Evolutionary conservation across 2,888 invertebrate genomes (phyloP).

Genomic region (Acleris laterana): DNA sequence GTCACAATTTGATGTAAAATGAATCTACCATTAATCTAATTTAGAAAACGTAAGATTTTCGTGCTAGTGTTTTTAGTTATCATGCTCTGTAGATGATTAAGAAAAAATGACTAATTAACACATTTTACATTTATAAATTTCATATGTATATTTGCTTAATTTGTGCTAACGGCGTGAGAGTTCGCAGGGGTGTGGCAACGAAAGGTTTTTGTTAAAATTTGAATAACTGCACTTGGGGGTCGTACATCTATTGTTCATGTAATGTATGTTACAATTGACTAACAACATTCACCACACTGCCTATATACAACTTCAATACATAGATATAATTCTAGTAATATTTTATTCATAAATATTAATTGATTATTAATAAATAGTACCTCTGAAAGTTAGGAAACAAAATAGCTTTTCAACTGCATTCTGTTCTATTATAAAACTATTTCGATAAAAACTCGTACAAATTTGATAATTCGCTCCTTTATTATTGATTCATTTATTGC

Average conservation of each 20-base stretch:
- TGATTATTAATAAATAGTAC: conserved; percentile 84
- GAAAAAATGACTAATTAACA: conserved; percentile 50
- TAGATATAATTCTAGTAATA: conserved; percentile 86
- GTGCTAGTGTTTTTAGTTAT: conserved; percentile 73
- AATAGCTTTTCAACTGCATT: conserved; percentile 78
- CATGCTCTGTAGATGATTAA: conserved; percentile 68
- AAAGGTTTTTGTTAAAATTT: conserved; percentile 82
- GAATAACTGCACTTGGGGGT: conserved; percentile 84
- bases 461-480: conserved; percentile 78
- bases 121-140: conserved; percentile 42
- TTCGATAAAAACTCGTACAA: conserved; percentile 83
- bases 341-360: conserved; percentile 59
- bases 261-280: conserved; percentile 65
- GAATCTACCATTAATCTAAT: conserved; percentile 73
- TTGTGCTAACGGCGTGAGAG: conserved; percentile 81
- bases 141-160: conserved; percentile 53
- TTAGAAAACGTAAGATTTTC: conserved; percentile 73
- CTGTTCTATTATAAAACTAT: conserved; percentile 83
- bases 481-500: conserved; percentile 80
- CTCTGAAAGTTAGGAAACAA: conserved; percentile 86
- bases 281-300: conserved; percentile 70
- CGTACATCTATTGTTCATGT: conserved; percentile 68
- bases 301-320: conserved; percentile 81
- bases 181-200: conserved; percentile 74
- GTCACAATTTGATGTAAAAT: conserved; percentile 83